phyloP scores from a whole-genome alignment of 2,113 vertebrate species.

The Oostethus manadensis region DNA sequence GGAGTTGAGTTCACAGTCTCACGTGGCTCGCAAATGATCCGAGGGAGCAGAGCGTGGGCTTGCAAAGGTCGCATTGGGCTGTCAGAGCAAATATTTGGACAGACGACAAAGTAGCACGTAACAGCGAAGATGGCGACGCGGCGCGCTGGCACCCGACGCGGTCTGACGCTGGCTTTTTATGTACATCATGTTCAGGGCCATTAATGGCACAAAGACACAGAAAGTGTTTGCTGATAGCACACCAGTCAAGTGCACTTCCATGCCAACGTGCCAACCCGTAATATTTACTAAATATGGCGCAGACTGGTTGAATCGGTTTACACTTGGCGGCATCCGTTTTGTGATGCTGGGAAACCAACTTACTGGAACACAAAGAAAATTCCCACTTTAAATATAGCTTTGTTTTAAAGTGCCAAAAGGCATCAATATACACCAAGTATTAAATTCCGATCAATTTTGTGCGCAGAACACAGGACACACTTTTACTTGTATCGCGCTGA shows the following conservation, averaged over 20 bases:
- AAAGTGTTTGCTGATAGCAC: conserved; percentile 26
- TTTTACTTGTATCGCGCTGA: too few species aligned
- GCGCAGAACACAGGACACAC: too few species aligned
- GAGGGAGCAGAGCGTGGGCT: background rate
- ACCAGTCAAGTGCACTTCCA: conserved; percentile 7
- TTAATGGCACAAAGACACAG: conserved; percentile 1
- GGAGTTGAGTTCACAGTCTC: background rate
- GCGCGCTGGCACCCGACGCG: conserved; percentile 4
- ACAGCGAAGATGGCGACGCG: conserved; percentile 20
- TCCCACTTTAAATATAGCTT: too few species aligned
- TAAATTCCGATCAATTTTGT: too few species aligned
- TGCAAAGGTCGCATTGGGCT: conserved; percentile 25
- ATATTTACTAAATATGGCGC: background rate
- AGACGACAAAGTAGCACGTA: conserved; percentile 29
- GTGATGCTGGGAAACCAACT: background rate
- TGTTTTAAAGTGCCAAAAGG: too few species aligned
- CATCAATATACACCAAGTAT: too few species aligned
- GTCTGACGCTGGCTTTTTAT: conserved; percentile 11
- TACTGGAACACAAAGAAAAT: too few species aligned
- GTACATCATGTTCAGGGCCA: conserved; percentile 3
- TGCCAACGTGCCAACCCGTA: background rate
- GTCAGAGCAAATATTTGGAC: conserved; percentile 57
- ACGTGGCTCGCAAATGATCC: background rate
- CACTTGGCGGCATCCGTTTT: background rate
- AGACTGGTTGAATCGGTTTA: background rate